phyloP scores from a whole-genome alignment of 2,888 invertebrate species.

The Orgyia antiqua region DNA sequence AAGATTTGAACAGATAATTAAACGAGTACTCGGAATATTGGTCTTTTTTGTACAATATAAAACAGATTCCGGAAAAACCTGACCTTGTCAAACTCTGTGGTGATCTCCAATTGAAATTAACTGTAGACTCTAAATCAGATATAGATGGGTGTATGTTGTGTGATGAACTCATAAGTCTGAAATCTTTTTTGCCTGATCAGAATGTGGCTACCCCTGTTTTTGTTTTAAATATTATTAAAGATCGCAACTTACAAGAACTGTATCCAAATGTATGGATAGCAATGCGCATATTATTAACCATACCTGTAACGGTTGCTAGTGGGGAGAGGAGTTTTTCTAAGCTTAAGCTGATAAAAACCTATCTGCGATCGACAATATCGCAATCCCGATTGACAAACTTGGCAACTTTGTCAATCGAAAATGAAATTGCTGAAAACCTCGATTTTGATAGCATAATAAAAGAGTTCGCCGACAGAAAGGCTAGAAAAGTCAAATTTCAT shows the following conservation, averaged over 20 bases:
- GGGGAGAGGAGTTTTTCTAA: slow-evolving; percentile 4
- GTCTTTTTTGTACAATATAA: neutral
- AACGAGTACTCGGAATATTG: slow-evolving; percentile 20
- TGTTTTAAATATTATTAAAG: slow-evolving; percentile 8
- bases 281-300: slow-evolving; percentile 1
- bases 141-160: slow-evolving; percentile 11
- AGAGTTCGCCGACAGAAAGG: neutral
- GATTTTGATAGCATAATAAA: neutral
- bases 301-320: slow-evolving; percentile 1
- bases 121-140: slow-evolving; percentile 8
- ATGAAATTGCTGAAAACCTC: neutral
- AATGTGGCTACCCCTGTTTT: slow-evolving; percentile 4
- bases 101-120: slow-evolving; percentile 1
- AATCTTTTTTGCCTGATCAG: slow-evolving; percentile 6
- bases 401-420: neutral
- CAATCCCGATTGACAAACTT: slow-evolving; percentile 1
- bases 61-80: neutral
- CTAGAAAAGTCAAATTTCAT: neutral
- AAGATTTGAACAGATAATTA: slow-evolving; percentile 21
- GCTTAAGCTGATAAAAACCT: slow-evolving; percentile 1
- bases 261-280: slow-evolving; percentile 1
- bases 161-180: slow-evolving; percentile 10
- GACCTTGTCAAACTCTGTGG: neutral
- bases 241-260: slow-evolving; percentile 7
- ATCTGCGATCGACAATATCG: neutral